Percentiles rank a stretch among this genome's conserved stretches.
Conservation (phyloP, 2,113 vertebrate species). For the Scartelaos histophorus region DNA sequence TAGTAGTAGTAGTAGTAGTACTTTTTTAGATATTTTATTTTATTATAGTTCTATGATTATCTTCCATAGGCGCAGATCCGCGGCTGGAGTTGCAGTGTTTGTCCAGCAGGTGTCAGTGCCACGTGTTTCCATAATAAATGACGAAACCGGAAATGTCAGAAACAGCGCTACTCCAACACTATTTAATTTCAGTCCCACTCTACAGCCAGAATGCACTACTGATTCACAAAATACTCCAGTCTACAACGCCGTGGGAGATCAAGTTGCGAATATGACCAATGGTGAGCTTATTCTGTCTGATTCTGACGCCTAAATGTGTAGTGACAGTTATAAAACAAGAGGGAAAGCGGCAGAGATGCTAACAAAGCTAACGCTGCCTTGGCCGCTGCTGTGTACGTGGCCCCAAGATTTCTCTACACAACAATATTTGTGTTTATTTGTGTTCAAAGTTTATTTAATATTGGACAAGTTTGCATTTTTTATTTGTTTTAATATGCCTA, state of each 20-base stretch:
- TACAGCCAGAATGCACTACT: slow-evolving; percentile 46
- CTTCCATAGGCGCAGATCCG: too few relatives aligned
- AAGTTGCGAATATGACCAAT: slow-evolving; percentile 75
- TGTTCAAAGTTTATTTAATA: neutral
- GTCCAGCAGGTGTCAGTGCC: slow-evolving; percentile 44
- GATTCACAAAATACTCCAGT: slow-evolving; percentile 18
- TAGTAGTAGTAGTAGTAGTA: too few relatives aligned
- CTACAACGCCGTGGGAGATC: slow-evolving; percentile 19
- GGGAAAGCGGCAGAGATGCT: slow-evolving; percentile 35
- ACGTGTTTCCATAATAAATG: neutral
- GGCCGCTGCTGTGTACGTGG: slow-evolving; percentile 68
- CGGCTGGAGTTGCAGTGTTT: neutral
- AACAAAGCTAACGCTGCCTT: slow-evolving; percentile 32
- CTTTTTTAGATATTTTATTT: too few relatives aligned
- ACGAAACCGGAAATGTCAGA: slow-evolving; percentile 60
- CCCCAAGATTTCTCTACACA: slow-evolving; percentile 22
- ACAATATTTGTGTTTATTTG: too few relatives aligned
- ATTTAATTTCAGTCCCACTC: neutral
- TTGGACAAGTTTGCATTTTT: too few relatives aligned
- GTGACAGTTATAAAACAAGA: neutral
- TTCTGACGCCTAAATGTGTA: neutral
- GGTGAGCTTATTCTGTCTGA: slow-evolving; percentile 53
- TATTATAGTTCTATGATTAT: neutral
- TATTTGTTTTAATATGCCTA: neutral
- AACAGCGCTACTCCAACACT: slow-evolving; percentile 15